Evolutionary conservation across 2,797 vertebrate species (phyloP).

Genomic region (Karalla daura): DNA sequence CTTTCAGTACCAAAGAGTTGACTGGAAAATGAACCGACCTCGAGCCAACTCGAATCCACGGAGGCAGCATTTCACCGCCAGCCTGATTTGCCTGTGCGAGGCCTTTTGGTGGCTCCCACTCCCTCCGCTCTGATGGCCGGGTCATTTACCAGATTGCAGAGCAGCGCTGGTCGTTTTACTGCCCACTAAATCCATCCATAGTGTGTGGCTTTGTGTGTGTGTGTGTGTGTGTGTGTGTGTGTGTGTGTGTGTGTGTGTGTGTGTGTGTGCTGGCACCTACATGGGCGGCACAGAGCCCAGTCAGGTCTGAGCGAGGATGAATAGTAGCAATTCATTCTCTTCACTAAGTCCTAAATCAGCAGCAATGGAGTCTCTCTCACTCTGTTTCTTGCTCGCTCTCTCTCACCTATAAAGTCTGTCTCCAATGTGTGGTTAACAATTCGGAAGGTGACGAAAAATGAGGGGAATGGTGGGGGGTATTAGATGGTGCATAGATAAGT

Average conservation of each 20-base stretch:
- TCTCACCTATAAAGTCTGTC: background rate
- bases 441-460: background rate
- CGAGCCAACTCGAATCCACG: background rate
- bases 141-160: constrained; percentile 78
- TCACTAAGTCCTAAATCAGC: constrained; percentile 60
- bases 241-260: constrained; percentile 7
- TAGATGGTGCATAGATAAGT: background rate
- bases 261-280: constrained; percentile 21
- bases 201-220: constrained; percentile 16
- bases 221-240: constrained; percentile 13
- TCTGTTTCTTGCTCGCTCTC: too few species aligned
- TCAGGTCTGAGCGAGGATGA: constrained; percentile 52
- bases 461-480: constrained; percentile 6
- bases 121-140: constrained; percentile 57
- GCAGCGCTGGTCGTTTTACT: constrained; percentile 61
- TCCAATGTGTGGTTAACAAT: background rate
- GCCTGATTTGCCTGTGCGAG: background rate
- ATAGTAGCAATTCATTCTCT: constrained; percentile 52
- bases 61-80: background rate
- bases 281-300: constrained; percentile 32
- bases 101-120: background rate
- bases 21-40: background rate
- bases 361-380: constrained; percentile 5
- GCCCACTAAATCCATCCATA: constrained; percentile 61
- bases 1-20: background rate